Base-by-base conservation (phyloP, 2,797 vertebrate genomes). In the Perodicticus potto region DNA sequence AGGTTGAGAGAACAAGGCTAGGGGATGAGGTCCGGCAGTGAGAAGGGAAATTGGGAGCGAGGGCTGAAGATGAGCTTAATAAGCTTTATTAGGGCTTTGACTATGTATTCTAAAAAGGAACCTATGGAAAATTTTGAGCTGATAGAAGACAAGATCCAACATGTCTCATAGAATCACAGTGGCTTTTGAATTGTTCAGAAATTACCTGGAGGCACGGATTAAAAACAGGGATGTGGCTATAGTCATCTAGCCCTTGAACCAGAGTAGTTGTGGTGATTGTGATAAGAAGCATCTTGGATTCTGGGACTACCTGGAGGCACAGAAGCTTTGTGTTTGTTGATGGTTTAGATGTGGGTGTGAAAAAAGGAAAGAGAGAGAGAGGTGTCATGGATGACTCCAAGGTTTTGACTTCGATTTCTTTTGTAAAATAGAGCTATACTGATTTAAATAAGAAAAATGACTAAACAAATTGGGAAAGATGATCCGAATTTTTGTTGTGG, bases 151-250 rank as follows among this genome's bases (percentile, higher is more conserved):
- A 55, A 72, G 13, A 91, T 34, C 19, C 43, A 82, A 53, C 43
- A 34, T 63, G 16, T 87, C 49, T 90, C 37, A 45, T 32, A 85
- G 73, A 87, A 53, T 72, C 53, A 84, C 23, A 3, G 7, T 45
- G 45, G 25, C 22, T 91, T 94, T 72, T 89, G 57, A 95, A 45
- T 13, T 84, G 69, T 61, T 22, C 67, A 76, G 43, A 86, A 55
- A 61, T 25, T 40, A 11, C 14, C 3, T 77, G n/a, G 12, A 14
- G 16, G 29, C 32, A 82, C 29, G 3, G 7, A 61, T 2, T 2
- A 84, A 70, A 67, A 70, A 27, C 19, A 87, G 40, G 82, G 37
- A 85, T 27, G 37, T 69, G 10, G 69, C 4, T 81, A 12, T 2
- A 9, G 2, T 34, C 88, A 2, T 72, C 40, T 8, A 59, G 20